Conservation (phyloP, 2,113 vertebrate genomes). For the Cygnus buccinator region DNA sequence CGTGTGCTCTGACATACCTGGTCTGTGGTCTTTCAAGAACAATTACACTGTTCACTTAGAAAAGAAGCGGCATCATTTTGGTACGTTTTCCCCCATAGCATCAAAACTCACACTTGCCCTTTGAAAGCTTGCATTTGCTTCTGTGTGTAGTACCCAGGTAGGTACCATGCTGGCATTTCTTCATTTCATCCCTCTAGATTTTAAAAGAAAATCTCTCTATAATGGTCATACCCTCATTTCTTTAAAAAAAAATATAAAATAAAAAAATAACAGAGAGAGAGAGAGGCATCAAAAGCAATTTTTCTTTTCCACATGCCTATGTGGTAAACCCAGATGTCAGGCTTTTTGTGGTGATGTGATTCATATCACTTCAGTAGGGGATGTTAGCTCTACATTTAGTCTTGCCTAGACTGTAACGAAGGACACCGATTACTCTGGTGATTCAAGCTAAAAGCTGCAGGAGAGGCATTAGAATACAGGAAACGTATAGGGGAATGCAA, state of each 20-base stretch:
- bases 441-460: constrained; percentile 64
- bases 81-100: background rate
- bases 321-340: constrained; percentile 35
- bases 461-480: constrained; percentile 71
- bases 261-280: background rate
- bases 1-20: background rate
- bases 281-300: constrained; percentile 50
- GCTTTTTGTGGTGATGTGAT: constrained; percentile 61
- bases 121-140: constrained; percentile 7
- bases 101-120: background rate
- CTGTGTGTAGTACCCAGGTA: background rate
- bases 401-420: constrained; percentile 34
- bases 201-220: background rate
- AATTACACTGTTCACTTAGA: background rate
- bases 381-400: constrained; percentile 68
- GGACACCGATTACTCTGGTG: constrained; percentile 57
- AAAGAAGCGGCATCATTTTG: background rate
- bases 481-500: constrained; percentile 57
- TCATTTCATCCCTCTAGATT: background rate
- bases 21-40: background rate
- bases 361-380: constrained; percentile 7
- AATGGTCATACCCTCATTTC: background rate
- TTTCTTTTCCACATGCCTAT: constrained; percentile 32
- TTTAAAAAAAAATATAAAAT: background rate
- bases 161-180: background rate